Evolutionary conservation across 2,888 invertebrate species (phyloP).

Genomic region (Zhengitettix transpicula): DNA sequence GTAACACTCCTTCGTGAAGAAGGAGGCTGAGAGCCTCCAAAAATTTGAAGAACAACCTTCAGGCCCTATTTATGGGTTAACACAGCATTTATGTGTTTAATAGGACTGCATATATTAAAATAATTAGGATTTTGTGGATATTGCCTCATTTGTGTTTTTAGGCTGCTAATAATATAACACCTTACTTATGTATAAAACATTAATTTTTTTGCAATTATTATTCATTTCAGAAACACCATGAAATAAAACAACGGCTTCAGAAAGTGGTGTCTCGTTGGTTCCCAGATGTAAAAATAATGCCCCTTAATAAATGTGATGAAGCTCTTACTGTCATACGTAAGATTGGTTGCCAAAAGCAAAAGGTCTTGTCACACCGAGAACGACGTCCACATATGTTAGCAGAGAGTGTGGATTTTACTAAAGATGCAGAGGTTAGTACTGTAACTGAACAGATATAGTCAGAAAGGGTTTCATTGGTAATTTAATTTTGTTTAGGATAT

Average conservation of each 20-base stretch:
- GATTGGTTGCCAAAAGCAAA: conserved; percentile 71
- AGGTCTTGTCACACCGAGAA: conserved; percentile 53
- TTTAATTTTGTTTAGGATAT: too few species aligned
- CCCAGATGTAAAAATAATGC: conserved; percentile 67
- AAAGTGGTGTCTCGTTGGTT: conserved; percentile 48
- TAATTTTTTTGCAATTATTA: neutral
- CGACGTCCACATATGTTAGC: conserved; percentile 70
- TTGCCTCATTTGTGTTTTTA: too few species aligned
- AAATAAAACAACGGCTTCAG: conserved; percentile 48
- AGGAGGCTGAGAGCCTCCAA: too few species aligned
- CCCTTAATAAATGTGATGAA: conserved; percentile 57
- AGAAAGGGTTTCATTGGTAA: neutral
- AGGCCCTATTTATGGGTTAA: too few species aligned
- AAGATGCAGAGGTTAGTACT: conserved; percentile 25
- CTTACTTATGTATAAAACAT: too few species aligned
- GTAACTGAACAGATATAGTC: neutral
- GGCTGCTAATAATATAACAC: too few species aligned
- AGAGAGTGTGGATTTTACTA: conserved; percentile 54
- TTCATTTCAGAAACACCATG: conserved; percentile 37
- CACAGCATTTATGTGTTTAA: too few species aligned
- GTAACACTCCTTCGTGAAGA: too few species aligned
- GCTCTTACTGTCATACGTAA: conserved; percentile 56
- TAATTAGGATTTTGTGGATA: too few species aligned
- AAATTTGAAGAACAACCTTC: too few species aligned
- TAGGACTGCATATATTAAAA: too few species aligned